Conservation (phyloP, 2,888 invertebrate genomes). For the Neocrepidodera transversa region DNA sequence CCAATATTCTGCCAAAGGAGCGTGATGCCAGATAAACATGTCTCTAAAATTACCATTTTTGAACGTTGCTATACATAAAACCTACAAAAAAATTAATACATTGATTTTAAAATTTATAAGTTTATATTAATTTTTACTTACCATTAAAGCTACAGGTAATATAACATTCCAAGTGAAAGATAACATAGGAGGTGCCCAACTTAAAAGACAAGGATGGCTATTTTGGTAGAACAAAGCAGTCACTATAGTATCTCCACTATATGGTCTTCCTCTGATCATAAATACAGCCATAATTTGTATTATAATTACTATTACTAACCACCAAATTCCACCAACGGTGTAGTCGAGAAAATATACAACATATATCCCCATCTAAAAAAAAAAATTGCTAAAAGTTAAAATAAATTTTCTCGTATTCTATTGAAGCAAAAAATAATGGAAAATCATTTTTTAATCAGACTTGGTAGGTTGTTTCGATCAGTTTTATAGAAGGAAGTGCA, state of each 20-base stretch:
- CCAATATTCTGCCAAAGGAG: slow-evolving; percentile 74
- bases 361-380: slow-evolving; percentile 74
- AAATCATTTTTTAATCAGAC: too few species aligned
- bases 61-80: slow-evolving; percentile 73
- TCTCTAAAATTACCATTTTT: slow-evolving; percentile 73
- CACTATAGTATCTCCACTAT: slow-evolving; percentile 78
- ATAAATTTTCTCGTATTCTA: not conserved
- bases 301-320: slow-evolving; percentile 81
- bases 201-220: slow-evolving; percentile 60
- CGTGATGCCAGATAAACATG: slow-evolving; percentile 71
- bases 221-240: slow-evolving; percentile 67
- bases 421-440: not conserved
- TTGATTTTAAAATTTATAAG: too few species aligned
- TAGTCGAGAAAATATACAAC: slow-evolving; percentile 87
- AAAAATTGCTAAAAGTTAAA: slow-evolving; percentile 8
- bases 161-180: slow-evolving; percentile 90
- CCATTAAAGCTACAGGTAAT: slow-evolving; percentile 81
- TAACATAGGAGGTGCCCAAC: slow-evolving; percentile 72
- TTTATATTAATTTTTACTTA: slow-evolving; percentile 56
- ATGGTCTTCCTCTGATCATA: slow-evolving; percentile 85
- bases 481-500: too few species aligned
- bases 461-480: too few species aligned
- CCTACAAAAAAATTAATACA: slow-evolving; percentile 57
- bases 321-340: slow-evolving; percentile 85
- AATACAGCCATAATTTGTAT: slow-evolving; percentile 83